These are phyloP conservation scores for Danaus plexippus DNA, from an alignment of 1,140 invertebrate species.

Conservation along the genomic window DNA sequence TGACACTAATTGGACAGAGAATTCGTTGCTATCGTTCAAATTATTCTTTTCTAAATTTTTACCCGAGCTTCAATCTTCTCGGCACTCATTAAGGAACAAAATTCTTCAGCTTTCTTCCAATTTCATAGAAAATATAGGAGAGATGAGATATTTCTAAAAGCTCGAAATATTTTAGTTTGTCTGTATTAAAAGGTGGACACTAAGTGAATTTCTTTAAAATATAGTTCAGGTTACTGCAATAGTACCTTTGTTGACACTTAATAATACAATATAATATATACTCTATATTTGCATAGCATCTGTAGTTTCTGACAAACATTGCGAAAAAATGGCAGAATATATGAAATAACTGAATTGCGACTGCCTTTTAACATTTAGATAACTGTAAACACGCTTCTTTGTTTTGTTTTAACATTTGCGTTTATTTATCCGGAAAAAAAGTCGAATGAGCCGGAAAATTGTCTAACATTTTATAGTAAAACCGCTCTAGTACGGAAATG, in stretches of 20 bases:
- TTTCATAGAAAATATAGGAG: constrained; percentile 11
- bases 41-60: constrained; percentile 38
- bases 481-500: constrained; percentile 23
- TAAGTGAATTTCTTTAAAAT: no score
- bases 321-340: no score
- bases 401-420: constrained; percentile 15
- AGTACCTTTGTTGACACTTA: no score
- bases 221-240: no score
- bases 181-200: no score
- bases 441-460: constrained; percentile 20
- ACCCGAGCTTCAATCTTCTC: constrained; percentile 29
- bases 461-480: constrained; percentile 28
- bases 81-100: constrained; percentile 30
- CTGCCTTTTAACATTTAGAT: constrained; percentile 9
- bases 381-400: constrained; percentile 10
- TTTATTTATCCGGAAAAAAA: constrained; percentile 18
- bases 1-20: constrained; percentile 51
- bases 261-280: no score
- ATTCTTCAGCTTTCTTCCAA: constrained; percentile 19
- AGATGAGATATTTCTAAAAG: not conserved
- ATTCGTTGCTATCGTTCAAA: constrained; percentile 21
- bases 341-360: no score
- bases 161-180: no score
- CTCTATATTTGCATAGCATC: no score
- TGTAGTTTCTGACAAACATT: no score